Evolutionary conservation across 2,888 invertebrate genomes (phyloP), one percentile per base, ranked within the genome.

Genomic region (Sarcophaga subvicina): DNA sequence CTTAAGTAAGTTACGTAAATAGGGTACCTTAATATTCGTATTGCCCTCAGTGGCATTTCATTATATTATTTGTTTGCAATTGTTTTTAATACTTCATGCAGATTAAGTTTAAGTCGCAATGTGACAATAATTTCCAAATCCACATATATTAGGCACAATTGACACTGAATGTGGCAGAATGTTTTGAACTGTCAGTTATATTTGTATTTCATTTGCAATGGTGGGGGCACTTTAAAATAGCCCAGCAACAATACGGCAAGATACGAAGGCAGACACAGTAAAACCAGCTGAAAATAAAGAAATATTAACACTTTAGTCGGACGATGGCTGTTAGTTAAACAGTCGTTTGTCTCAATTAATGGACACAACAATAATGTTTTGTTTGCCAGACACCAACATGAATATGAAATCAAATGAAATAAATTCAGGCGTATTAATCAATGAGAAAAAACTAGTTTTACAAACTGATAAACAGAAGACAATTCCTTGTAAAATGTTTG

Each of bases 261-360:
- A 54, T 4, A 54, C 2, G 14, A 17, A 54, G 54, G 17, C 54
- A 3, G 17, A 1, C 3, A 1, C 3, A 49, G 12, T 3, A 14
- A 49, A 49, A 49, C 11, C 49, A 49, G 14, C 14, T 4, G 1
- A 49, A 49, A 49, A 49, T n/a, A 12, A 73, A 59, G 45, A 79
- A 62, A 63, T 64, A 71, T 80, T 76, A 71, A 71, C 73, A 64
- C 75, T 73, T 60, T 45, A 70, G 73, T n/a, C 64, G 10, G 37
- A 2, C 14, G 12, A 17, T 67, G 83, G n/a, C 37, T 64, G 76
- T 76, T 70, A 64, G 75, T 79, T 83, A 54, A 75, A 69, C 25
- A 70, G 69, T 70, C 79, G 63, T 83, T 84, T 84, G 75, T 84
- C 79, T 84, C 80, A 75, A 80, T 84, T 80, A 84, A 70, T 84